phyloP scores from a whole-genome alignment of 2,113 vertebrate species.

The Tragulus kanchil region DNA sequence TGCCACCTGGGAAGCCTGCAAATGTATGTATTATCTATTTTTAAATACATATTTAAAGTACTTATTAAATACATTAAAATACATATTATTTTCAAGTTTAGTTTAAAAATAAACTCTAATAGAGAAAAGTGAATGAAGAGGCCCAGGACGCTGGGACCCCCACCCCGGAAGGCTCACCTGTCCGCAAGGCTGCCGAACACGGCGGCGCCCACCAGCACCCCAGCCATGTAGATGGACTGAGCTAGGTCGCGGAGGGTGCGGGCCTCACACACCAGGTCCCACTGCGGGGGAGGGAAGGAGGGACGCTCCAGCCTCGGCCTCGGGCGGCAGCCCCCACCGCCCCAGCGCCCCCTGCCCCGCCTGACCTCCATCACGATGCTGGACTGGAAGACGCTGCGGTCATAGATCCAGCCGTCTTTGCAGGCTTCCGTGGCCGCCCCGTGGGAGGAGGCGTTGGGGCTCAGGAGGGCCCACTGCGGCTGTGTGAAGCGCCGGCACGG shows the following conservation, averaged over 20 bases:
- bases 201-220: conserved; percentile 81
- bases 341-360: fast-evolving
- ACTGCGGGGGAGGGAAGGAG: conserved; percentile 65
- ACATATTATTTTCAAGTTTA: neutral
- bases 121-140: neutral
- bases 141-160: neutral
- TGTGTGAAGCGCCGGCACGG: conserved; percentile 71
- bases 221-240: conserved; percentile 87
- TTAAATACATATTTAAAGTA: neutral
- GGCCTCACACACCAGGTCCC: conserved; percentile 88
- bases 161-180: conserved; percentile 74
- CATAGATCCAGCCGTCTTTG: conserved; percentile 82
- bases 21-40: too few species aligned
- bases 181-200: conserved; percentile 84
- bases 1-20: too few species aligned
- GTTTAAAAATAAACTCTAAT: neutral
- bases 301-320: neutral
- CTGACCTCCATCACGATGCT: conserved; percentile 87
- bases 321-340: fast-evolving
- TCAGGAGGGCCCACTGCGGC: conserved; percentile 75
- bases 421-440: conserved; percentile 75
- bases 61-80: neutral
- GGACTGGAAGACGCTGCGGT: conserved; percentile 81
- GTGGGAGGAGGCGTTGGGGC: neutral
- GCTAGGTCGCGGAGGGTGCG: conserved; percentile 79